phyloP scores from a whole-genome alignment of 2,113 vertebrate genomes.

The Coracopsis vasa region DNA sequence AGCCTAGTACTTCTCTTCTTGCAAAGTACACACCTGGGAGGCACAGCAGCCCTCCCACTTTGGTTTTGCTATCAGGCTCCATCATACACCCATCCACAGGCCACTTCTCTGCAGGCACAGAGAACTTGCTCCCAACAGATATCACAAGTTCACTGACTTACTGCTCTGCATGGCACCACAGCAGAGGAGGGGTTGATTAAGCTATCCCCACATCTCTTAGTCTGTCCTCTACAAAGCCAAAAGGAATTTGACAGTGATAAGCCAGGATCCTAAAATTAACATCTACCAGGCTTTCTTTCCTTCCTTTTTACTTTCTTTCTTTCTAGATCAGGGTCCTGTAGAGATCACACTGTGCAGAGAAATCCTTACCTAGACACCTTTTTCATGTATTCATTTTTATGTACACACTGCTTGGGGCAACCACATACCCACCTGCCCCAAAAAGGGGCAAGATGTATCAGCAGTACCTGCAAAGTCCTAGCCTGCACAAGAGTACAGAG shows the following conservation, averaged over 20 bases:
- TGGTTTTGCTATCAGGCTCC: not conserved
- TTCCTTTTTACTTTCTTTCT: not conserved
- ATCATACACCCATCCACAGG: not conserved
- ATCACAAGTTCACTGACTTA: not conserved
- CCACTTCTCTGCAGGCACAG: not conserved
- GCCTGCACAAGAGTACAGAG: not conserved
- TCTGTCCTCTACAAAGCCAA: not conserved
- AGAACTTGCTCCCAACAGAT: not conserved
- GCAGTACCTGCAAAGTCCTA: not conserved
- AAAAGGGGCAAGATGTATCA: accelerated
- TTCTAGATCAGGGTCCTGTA: not conserved
- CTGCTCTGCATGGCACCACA: not conserved
- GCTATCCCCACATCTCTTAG: not conserved
- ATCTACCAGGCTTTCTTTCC: not conserved
- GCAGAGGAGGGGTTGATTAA: not conserved
- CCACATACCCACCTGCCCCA: accelerated
- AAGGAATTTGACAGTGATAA: not conserved
- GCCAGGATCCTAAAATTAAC: not conserved
- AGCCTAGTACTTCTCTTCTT: not conserved
- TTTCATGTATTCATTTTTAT: not conserved
- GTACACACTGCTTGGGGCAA: accelerated
- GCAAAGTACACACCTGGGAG: not conserved
- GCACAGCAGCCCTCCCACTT: not conserved
- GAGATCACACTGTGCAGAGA: not conserved
- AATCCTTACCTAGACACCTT: not conserved